Conservation (phyloP, 2,797 vertebrate species). For the Lutjanus campechanus region DNA sequence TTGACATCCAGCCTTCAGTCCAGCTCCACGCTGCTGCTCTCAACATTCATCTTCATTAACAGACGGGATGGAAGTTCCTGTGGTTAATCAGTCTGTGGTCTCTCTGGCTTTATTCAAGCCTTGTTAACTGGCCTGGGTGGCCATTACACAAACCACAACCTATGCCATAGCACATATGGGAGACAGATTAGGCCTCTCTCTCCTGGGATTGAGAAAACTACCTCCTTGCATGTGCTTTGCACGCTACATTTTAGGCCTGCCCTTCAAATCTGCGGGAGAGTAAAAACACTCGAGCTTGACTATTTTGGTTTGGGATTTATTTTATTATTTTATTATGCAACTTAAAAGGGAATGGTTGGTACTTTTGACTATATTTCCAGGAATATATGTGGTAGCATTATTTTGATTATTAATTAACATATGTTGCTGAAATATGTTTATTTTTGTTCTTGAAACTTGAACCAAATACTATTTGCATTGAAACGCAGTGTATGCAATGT, state of each 20-base stretch:
- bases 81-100: conserved; percentile 72
- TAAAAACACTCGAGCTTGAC: conserved; percentile 36
- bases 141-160: conserved; percentile 77
- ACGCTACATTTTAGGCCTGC: conserved; percentile 67
- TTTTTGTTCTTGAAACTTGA: not conserved
- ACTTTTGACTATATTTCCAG: not conserved
- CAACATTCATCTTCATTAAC: conserved; percentile 76
- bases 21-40: conserved; percentile 21
- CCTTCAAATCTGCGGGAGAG: conserved; percentile 51
- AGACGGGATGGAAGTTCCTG: conserved; percentile 68
- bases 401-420: not conserved
- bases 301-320: conserved; percentile 23
- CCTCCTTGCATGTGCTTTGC: conserved; percentile 69
- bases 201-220: conserved; percentile 66
- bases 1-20: conserved; percentile 62
- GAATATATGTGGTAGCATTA: not conserved
- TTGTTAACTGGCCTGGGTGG: conserved; percentile 79
- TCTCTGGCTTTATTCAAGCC: conserved; percentile 74
- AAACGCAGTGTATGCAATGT: not conserved
- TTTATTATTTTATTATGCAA: conserved; percentile 14
- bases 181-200: conserved; percentile 75
- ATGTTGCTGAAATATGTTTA: too few relatives aligned
- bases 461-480: not conserved
- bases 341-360: not conserved
- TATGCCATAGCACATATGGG: conserved; percentile 75